Evolutionary conservation across 1,140 invertebrate species (phyloP), one percentile per base, ranked within the genome.

Genomic region (Rhopalosiphum maidis): DNA sequence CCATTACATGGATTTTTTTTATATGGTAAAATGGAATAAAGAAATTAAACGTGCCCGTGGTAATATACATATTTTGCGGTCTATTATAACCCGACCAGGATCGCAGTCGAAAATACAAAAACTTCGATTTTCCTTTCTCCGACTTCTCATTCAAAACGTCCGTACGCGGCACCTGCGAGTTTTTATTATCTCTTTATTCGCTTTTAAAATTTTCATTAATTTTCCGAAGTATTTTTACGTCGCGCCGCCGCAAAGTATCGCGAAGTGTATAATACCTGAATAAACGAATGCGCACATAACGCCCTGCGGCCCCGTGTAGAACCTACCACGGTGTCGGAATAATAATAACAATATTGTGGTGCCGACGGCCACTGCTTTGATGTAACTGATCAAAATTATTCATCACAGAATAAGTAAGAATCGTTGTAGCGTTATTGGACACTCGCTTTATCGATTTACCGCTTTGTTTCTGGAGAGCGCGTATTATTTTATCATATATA

Each of bases 341-440:
- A 41, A 85, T 83, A 41, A 85, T 83, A 83, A 83, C 6, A 77
- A 77, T 77, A n/a, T 83, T 83, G 77, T 83, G 41, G 41, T 86
- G 37, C 41, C 46, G 46, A n/a, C 86, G 43, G 37, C 41, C 86
- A 22, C 86, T 77, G 86, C 86, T 87, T 87, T 87, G 86, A 87
- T 87, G 86, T 48, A 48, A 48, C 86, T n/a, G 46, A 48, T 87
- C 46, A 35, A 87, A 87, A 48, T 48, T 87, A 87, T 87, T 87
- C 86, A 48, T 51, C 18, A n/a, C n/a, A 51, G 86, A 87, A 87
- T 48, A 87, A 87, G 86, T 87, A 87, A 46, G 30, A 87, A 48
- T 87, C 46, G 46, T 87, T 87, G 86, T 87, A 87, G 30, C 86
- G 46, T 87, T 87, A 48, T 87, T 35, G 86, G 48, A 77, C 60